These are phyloP conservation scores for Cydia strobilella DNA, from an alignment of 1,140 invertebrate genomes.

Conservation along the genomic window DNA sequence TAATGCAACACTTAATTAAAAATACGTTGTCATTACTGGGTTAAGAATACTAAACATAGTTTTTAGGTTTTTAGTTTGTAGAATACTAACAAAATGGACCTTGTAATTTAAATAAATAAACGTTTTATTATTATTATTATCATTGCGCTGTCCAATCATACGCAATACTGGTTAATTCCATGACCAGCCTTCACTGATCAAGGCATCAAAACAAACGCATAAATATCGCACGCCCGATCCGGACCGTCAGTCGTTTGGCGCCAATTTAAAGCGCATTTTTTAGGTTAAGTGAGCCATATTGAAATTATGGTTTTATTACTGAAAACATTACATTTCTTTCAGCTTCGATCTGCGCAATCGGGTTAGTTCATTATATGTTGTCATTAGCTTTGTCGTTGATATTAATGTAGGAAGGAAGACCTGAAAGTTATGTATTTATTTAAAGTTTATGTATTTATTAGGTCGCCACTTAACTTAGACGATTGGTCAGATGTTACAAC, in stretches of 20 bases:
- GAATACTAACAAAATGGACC: too few species aligned
- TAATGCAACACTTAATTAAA: too few species aligned
- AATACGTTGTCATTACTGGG: too few species aligned
- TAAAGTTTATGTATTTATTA: too few species aligned
- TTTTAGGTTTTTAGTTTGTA: too few species aligned
- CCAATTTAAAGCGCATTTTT: constrained; percentile 21
- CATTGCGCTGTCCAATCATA: neutral
- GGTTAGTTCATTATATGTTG: constrained; percentile 17
- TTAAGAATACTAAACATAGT: too few species aligned
- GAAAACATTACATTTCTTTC: constrained; percentile 21
- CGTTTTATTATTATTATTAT: too few species aligned
- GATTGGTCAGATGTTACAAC: too few species aligned
- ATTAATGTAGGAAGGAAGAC: neutral
- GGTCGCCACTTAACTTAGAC: too few species aligned
- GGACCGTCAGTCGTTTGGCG: constrained; percentile 19
- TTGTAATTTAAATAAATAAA: too few species aligned
- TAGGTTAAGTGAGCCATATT: constrained; percentile 27
- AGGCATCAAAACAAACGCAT: constrained; percentile 21
- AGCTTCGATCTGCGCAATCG: neutral
- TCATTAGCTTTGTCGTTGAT: constrained; percentile 2
- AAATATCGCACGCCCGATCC: constrained; percentile 5
- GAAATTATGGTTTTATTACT: constrained; percentile 12
- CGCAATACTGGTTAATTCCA: neutral
- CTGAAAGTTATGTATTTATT: neutral
- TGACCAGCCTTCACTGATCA: neutral